phyloP scores from a whole-genome alignment of 2,113 vertebrate genomes.

The Coreoperca whiteheadi region DNA sequence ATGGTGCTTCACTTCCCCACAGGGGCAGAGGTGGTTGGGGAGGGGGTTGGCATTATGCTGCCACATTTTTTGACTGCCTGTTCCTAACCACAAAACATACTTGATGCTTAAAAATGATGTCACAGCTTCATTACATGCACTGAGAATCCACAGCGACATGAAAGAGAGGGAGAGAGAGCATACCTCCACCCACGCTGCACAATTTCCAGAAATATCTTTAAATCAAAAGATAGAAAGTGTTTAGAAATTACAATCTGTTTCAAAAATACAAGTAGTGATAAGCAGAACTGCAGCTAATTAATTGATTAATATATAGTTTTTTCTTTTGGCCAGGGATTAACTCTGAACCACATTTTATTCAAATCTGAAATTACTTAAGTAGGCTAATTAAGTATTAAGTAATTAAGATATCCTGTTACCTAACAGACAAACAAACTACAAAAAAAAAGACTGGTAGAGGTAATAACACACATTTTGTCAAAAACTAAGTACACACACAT shows the following conservation, averaged over 20 bases:
- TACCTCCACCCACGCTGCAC: not conserved
- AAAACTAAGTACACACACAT: not conserved
- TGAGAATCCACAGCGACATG: not conserved
- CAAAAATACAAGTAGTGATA: not conserved
- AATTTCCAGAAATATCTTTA: not conserved
- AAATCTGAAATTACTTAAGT: not conserved
- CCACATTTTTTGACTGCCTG: conserved; percentile 45
- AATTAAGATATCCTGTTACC: not conserved
- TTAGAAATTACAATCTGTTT: not conserved
- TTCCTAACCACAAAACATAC: conserved; percentile 30
- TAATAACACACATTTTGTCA: not conserved
- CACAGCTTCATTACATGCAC: not conserved
- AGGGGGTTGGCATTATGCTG: conserved; percentile 53
- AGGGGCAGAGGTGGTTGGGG: conserved; percentile 26
- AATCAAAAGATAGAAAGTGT: not conserved
- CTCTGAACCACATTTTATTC: not conserved
- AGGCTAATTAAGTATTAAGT: not conserved
- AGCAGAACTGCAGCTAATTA: not conserved
- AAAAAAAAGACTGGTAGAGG: not conserved
- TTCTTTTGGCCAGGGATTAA: not conserved
- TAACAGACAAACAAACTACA: too few relatives aligned
- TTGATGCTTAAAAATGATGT: conserved; percentile 14
- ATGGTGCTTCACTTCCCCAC: conserved; percentile 36
- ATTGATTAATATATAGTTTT: too few relatives aligned
- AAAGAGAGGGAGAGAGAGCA: too few relatives aligned